Conservation (phyloP, 2,797 vertebrate species). For the Mionectes olivaceus region DNA sequence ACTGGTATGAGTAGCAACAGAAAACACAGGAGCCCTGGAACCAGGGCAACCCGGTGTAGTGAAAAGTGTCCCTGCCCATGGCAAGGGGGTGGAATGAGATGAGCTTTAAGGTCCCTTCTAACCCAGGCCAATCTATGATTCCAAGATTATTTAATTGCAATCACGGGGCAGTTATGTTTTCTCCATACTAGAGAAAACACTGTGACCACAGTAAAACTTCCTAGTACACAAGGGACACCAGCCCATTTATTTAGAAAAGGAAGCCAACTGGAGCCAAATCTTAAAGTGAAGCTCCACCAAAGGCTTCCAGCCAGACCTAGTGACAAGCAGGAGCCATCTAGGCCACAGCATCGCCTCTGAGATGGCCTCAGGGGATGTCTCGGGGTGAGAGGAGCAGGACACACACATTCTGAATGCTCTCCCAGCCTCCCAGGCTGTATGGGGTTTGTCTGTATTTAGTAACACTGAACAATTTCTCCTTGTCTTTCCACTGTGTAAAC, state of each 20-base stretch:
- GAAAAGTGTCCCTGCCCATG: neutral
- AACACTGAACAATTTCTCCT: neutral
- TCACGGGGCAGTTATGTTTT: neutral
- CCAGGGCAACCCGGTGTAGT: neutral
- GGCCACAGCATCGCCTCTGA: neutral
- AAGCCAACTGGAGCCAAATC: neutral
- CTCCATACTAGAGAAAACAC: neutral
- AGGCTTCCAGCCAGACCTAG: neutral
- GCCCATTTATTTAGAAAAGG: neutral
- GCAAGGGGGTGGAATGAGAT: neutral
- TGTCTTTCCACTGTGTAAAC: neutral
- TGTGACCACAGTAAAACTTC: neutral
- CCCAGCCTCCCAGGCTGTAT: neutral
- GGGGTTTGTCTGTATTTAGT: neutral
- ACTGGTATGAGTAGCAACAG: neutral
- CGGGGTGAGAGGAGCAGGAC: neutral
- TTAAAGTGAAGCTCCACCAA: neutral
- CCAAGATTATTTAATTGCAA: neutral
- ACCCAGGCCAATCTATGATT: neutral
- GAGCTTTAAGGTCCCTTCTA: neutral
- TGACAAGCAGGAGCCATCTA: neutral
- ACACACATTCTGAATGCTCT: neutral
- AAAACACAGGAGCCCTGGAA: neutral
- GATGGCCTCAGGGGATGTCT: rapidly evolving
- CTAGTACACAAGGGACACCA: neutral